Evolutionary conservation across 2,888 invertebrate genomes (phyloP).

Genomic region (Troides oblongomaculatus): DNA sequence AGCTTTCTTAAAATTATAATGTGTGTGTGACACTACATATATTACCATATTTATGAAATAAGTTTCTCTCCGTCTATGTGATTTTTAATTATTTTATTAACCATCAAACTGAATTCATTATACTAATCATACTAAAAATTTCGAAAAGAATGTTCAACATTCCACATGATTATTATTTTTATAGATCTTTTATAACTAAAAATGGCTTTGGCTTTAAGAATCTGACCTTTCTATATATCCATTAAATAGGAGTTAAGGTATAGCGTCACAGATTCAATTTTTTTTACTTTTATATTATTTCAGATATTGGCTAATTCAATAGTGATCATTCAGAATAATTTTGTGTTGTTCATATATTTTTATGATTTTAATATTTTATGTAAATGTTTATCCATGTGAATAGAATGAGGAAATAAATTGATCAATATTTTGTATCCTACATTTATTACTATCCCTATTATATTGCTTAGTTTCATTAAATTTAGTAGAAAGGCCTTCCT

Average conservation of each 20-base stretch:
- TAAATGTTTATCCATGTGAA: slow-evolving; percentile 63
- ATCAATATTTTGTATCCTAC: slow-evolving; percentile 62
- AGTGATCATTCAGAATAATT: slow-evolving; percentile 54
- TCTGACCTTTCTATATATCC: not conserved
- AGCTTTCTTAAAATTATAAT: slow-evolving; percentile 1
- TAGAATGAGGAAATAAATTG: slow-evolving; percentile 65
- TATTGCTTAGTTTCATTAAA: slow-evolving; percentile 15
- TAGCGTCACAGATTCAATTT: not conserved
- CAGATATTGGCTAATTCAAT: slow-evolving; percentile 24
- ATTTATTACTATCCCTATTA: slow-evolving; percentile 41
- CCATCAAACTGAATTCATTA: slow-evolving; percentile 18
- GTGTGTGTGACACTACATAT: not conserved
- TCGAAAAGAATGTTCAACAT: slow-evolving; percentile 52
- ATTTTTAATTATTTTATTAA: not conserved
- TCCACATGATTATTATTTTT: slow-evolving; percentile 64
- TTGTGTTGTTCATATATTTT: slow-evolving; percentile 66
- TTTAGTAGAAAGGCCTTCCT: not conserved
- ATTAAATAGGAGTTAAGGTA: not conserved
- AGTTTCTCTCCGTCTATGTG: not conserved
- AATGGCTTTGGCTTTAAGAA: slow-evolving; percentile 17
- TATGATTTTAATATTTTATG: slow-evolving; percentile 56
- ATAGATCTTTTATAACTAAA: slow-evolving; percentile 46
- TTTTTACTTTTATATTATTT: slow-evolving; percentile 13
- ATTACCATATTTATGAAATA: not conserved
- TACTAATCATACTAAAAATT: slow-evolving; percentile 36